Evolutionary conservation across 2,888 invertebrate genomes (phyloP).

Genomic region (Marasmarcha lunaedactyla): DNA sequence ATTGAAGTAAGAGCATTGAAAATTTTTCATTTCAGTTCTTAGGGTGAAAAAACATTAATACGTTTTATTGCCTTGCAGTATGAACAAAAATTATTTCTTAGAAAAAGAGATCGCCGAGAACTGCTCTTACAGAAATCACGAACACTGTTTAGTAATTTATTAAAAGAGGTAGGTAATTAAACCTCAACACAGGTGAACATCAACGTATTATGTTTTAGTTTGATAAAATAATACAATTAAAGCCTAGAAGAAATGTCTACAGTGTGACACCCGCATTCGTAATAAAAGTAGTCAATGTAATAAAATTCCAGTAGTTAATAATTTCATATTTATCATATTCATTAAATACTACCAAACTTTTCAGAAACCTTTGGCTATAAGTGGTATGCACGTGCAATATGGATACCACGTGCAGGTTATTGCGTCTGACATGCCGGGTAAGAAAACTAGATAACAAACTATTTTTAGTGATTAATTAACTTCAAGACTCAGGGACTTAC

Average conservation of each 20-base stretch:
- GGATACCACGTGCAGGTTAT: slow-evolving; percentile 56
- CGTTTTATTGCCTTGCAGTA: slow-evolving; percentile 36
- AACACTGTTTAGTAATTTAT: slow-evolving; percentile 51
- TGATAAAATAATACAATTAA: too few species aligned
- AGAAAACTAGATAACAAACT: too few species aligned
- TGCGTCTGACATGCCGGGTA: slow-evolving; percentile 57
- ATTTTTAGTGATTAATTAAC: too few species aligned
- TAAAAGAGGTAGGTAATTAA: slow-evolving; percentile 43
- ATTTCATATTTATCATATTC: too few species aligned
- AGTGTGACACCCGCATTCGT: too few species aligned
- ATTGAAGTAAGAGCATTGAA: slow-evolving; percentile 41
- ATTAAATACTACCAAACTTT: too few species aligned
- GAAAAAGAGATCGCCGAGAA: slow-evolving; percentile 52
- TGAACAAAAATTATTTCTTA: slow-evolving; percentile 49
- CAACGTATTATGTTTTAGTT: not conserved
- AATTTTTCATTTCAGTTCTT: too few species aligned
- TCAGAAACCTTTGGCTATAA: slow-evolving; percentile 43
- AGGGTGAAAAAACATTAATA: too few species aligned
- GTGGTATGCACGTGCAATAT: slow-evolving; percentile 40
- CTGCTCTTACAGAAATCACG: slow-evolving; percentile 53
- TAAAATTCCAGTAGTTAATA: too few species aligned
- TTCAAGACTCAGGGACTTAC: too few species aligned
- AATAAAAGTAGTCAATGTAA: too few species aligned
- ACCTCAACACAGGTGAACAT: not conserved
- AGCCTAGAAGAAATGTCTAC: too few species aligned